A percentile compares a stretch with the other conserved stretches of the same genome.
Evolutionary conservation across 2,113 vertebrate species (phyloP).

Genomic region (Indicator indicator): DNA sequence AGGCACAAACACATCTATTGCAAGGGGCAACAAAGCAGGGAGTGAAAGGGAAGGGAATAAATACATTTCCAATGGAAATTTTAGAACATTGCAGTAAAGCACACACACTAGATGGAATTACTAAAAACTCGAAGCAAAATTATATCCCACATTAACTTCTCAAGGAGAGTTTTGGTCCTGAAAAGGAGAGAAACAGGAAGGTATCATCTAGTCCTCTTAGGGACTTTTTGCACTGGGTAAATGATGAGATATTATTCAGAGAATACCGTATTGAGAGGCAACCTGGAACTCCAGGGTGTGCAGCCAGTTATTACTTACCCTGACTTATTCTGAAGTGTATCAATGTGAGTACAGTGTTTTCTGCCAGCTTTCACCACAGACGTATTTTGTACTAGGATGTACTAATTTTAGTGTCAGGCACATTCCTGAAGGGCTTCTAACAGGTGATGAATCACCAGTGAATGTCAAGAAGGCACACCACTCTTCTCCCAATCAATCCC

Average conservation of each 20-base stretch:
- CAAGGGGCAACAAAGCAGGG: neutral
- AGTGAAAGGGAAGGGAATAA: neutral
- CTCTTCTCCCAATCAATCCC: neutral
- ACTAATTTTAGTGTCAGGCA: neutral
- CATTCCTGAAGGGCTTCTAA: neutral
- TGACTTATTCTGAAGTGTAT: neutral
- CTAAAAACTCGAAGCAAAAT: neutral
- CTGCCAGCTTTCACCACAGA: neutral
- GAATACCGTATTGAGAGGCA: neutral
- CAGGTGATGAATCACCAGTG: neutral
- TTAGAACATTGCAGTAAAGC: neutral
- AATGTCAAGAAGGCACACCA: neutral
- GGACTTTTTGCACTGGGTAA: neutral
- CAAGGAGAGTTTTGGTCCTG: neutral
- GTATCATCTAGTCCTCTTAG: neutral
- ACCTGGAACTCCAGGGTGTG: neutral
- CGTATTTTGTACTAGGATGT: accelerated
- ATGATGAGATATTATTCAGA: neutral
- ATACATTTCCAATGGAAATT: neutral
- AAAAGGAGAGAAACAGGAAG: neutral
- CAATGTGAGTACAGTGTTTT: neutral
- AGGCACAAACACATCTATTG: neutral
- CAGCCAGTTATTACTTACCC: neutral
- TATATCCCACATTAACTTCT: neutral
- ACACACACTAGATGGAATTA: neutral